These are phyloP conservation scores for Macrobrachium nipponense DNA, from an alignment of 1,140 invertebrate species.

Conservation along the genomic window DNA sequence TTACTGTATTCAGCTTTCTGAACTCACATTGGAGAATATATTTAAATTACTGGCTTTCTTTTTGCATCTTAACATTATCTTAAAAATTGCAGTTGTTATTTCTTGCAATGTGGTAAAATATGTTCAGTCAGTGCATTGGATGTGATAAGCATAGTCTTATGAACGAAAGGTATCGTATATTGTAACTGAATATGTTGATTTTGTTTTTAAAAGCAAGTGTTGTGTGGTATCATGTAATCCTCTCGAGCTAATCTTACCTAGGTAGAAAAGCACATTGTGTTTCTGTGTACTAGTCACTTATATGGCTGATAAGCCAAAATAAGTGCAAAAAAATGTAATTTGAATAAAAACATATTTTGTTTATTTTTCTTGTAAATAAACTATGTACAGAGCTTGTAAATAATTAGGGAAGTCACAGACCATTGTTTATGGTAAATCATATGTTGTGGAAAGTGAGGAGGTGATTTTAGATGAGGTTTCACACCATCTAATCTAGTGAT, in stretches of 20 bases:
- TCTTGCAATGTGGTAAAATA: too few relatives aligned
- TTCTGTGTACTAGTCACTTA: conserved; percentile 53
- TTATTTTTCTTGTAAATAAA: conserved; percentile 56
- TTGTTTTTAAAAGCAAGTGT: conserved; percentile 30
- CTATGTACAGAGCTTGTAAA: conserved; percentile 57
- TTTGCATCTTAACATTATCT: too few relatives aligned
- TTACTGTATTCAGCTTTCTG: too few relatives aligned
- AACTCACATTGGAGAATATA: too few relatives aligned
- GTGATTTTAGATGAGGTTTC: not conserved
- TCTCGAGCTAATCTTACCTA: conserved; percentile 25
- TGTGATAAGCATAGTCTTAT: conserved; percentile 11
- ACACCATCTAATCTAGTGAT: not conserved
- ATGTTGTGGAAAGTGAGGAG: not conserved
- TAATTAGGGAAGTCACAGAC: conserved; percentile 33
- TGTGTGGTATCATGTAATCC: conserved; percentile 32
- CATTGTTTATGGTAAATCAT: conserved; percentile 30
- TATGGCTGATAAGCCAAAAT: conserved; percentile 36
- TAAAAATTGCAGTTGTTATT: too few relatives aligned
- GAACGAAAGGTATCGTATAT: conserved; percentile 37
- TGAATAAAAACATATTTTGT: conserved; percentile 52
- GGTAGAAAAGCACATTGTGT: conserved; percentile 37
- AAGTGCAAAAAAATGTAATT: conserved; percentile 42
- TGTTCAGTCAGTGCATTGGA: not conserved
- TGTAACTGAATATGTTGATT: conserved; percentile 33
- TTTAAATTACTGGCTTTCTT: too few relatives aligned